These are phyloP conservation scores for Apomyelois bistriatella DNA, from an alignment of 2,888 invertebrate genomes.

Conservation along the genomic window DNA sequence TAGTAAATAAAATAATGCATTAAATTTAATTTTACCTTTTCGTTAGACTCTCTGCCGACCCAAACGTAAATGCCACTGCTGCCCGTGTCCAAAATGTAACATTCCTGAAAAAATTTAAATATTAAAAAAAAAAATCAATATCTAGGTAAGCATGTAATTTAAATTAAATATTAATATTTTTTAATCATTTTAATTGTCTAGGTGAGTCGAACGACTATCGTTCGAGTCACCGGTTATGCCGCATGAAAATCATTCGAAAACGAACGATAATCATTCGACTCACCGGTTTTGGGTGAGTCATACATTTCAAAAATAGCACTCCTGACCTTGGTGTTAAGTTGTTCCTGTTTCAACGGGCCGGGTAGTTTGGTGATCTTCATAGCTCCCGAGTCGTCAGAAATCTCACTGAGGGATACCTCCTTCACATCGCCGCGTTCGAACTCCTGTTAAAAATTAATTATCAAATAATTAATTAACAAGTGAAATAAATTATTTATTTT, in stretches of 20 bases:
- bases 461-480: too few relatives aligned
- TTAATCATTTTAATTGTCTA: too few relatives aligned
- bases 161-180: too few relatives aligned
- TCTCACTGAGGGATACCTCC: conserved; percentile 83
- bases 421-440: conserved; percentile 84
- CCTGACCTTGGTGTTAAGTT: conserved; percentile 84
- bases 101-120: conserved; percentile 79
- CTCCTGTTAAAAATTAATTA: conserved; percentile 43
- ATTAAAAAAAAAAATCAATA: neutral
- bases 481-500: too few relatives aligned
- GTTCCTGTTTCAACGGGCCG: conserved; percentile 84
- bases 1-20: neutral
- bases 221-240: too few relatives aligned
- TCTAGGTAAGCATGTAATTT: too few relatives aligned
- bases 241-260: too few relatives aligned
- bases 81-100: conserved; percentile 89
- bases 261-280: too few relatives aligned
- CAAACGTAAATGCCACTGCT: conserved; percentile 90
- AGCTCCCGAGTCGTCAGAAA: conserved; percentile 84
- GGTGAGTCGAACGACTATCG: too few relatives aligned
- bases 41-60: conserved; percentile 88
- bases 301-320: too few relatives aligned
- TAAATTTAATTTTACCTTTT: conserved; percentile 42
- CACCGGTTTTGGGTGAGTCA: too few relatives aligned
- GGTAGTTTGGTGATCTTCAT: conserved; percentile 84